Evolutionary conservation across 1,140 invertebrate genomes (phyloP), one percentile per base, ranked within the genome.

Genomic region (Pteromalus puparum): DNA sequence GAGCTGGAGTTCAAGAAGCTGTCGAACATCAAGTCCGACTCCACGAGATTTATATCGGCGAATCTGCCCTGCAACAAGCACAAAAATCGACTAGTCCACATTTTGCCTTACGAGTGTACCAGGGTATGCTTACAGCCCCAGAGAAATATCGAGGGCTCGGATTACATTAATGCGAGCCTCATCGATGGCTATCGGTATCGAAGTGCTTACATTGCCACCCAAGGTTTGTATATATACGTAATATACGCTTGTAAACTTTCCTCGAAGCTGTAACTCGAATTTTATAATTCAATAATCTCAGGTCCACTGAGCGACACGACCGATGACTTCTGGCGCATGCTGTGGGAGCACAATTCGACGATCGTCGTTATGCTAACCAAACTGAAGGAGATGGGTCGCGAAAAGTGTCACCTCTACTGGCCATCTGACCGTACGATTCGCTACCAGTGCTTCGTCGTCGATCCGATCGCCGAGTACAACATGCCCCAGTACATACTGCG

Each of bases 331-430:
- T 99, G 99, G 99, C 94, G 99, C 86, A 99, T 99, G 99, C 94
- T 99, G n/a, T 99, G 99, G 99, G 99, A 99, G 91, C 98, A 99
- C 91, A 99, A 99, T 92, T 99, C 98, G 0, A 99, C 98, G 7
- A 99, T 99, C 91, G 97, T 99, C 61, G 99, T 99, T 13, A 99
- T 99, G 98, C 93, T 99, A 61, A 99, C 98, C 5, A 99, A 99
- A 93, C 94, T 99, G 26, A 97, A 99, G 91, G 98, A 99, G 94
- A 98, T 99, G 97, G 98, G 98, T 85, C 94, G 98, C 90, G 98
- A 99, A 92, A 99, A 99, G 94, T 99, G 99, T 91, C 97, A 98
- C 91, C 98, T 99, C 90, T 99, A 99, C 91, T 99, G 99, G 99
- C 99, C 99, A 0, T 98, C 96, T 88, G 99, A 99, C 90, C 95